Evolutionary conservation across 2,797 vertebrate genomes (phyloP), one percentile per base, ranked within the genome.

Genomic region (Amazona ochrocephala): DNA sequence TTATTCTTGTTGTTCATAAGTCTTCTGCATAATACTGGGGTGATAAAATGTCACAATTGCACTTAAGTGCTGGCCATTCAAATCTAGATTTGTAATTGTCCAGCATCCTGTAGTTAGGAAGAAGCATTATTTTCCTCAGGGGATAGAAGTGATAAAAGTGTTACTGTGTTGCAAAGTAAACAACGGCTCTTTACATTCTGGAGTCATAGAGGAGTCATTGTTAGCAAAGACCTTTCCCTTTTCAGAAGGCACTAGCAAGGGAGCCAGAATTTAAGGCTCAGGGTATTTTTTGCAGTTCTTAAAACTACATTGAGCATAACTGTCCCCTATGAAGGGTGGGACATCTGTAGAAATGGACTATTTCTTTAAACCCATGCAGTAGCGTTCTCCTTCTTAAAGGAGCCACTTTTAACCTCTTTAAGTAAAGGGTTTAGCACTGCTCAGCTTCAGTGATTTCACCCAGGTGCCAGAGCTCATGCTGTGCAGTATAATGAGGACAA

Each of bases 361-460:
- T 79, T 89, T 76, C 62, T 81, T 81, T 85, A 95, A 95, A 77
- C 23, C 14, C 7, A 42, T 48, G n/a, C 27, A 29, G 17, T 26
- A 90, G 51, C 71, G 60, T 92, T 93, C 77, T 89, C 29, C 37
- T 58, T 73, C 60, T 89, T 87, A 51, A 90, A 96, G 51, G 58
- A 86, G 64, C 82, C 77, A 80, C 80, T 96, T 95, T 88, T 90
- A 96, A 92, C 82, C 90, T 91, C 82, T 82, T 87, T 54, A 78
- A 82, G 48, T 94, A 65, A 89, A 93, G 76, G 67, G 65, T 5
- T 92, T 82, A 87, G 50, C 9, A 62, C 32, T 88, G n/a, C 67
- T 61, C 79, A 93, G 74, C 77, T 95, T 65, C 88, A n/a, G 37
- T 96, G 74, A 77, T 94, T 97, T 97, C 79, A 94, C 30, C 34